A percentile compares a stretch with the other conserved stretches of the same genome.
Conservation (phyloP, 2,797 vertebrate genomes). For the Picus viridis region DNA sequence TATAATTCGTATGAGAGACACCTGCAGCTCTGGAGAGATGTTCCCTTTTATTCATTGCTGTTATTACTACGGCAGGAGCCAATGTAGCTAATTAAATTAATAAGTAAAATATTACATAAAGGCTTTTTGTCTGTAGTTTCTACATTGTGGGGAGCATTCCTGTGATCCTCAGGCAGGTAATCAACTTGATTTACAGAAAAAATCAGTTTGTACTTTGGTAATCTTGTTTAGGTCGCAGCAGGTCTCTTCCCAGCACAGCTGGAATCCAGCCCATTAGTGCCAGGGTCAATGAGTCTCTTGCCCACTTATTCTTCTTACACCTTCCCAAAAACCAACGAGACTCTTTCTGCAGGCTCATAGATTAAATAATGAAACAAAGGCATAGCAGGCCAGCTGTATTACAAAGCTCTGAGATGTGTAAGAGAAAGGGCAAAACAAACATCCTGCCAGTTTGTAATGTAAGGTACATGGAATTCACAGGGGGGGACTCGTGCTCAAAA, state of each 20-base stretch:
- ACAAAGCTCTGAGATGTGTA: neutral
- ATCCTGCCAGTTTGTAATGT: neutral
- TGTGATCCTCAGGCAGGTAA: conserved; percentile 35
- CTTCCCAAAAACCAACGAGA: conserved; percentile 59
- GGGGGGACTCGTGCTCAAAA: neutral
- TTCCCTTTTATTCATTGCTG: conserved; percentile 27
- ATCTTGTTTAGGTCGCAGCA: conserved; percentile 60
- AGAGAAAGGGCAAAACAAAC: conserved; percentile 31
- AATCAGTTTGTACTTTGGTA: conserved; percentile 42
- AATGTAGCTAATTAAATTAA: conserved; percentile 47
- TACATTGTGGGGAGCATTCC: neutral
- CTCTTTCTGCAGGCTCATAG: conserved; percentile 24
- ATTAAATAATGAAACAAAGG: conserved; percentile 55
- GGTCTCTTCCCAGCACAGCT: conserved; percentile 18
- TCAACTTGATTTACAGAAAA: conserved; percentile 62
- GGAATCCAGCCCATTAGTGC: conserved; percentile 37
- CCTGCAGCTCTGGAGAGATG: conserved; percentile 23
- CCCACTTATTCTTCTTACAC: conserved; percentile 22
- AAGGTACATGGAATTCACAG: conserved; percentile 13
- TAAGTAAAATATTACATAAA: conserved; percentile 54
- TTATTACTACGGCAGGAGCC: conserved; percentile 30
- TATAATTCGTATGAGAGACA: conserved; percentile 40
- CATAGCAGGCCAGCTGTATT: conserved; percentile 32
- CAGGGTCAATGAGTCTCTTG: conserved; percentile 23
- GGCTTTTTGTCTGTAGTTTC: conserved; percentile 26